These are phyloP conservation scores for Daubentonia madagascariensis DNA, from an alignment of 2,113 vertebrate species.

Conservation along the genomic window DNA sequence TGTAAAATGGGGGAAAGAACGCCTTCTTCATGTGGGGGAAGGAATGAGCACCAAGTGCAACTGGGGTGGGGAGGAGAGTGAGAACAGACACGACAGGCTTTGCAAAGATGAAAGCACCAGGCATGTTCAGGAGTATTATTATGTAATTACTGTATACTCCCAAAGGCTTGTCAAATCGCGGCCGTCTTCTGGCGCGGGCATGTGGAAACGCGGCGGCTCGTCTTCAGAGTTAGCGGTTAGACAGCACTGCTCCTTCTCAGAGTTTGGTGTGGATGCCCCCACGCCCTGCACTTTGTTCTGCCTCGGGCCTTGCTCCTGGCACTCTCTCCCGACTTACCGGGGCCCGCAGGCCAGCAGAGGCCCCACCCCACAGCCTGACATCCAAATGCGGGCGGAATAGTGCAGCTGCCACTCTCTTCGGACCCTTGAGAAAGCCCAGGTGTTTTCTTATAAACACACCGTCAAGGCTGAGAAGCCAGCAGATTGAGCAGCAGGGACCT, in stretches of 20 bases:
- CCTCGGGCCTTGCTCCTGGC: background rate
- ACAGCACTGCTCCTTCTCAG: background rate
- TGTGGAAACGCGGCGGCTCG: background rate
- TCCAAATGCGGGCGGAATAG: background rate
- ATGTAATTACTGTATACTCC: background rate
- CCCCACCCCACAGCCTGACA: background rate
- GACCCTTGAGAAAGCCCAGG: background rate
- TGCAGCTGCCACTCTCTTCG: background rate
- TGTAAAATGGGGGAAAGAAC: background rate
- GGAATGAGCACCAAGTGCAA: background rate
- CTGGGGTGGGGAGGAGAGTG: background rate
- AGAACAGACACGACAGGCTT: background rate
- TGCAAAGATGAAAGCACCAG: background rate
- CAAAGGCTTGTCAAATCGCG: background rate
- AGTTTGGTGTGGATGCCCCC: background rate
- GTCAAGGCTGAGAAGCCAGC: background rate
- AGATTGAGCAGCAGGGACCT: background rate
- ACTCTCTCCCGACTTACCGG: background rate
- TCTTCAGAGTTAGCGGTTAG: background rate
- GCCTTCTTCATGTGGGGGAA: background rate
- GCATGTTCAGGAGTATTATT: background rate
- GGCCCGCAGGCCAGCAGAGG: background rate
- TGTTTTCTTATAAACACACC: background rate
- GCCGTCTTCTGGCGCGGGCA: background rate
- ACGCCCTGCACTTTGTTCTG: accelerated